These are phyloP conservation scores for Poicephalus gulielmi DNA, from an alignment of 2,113 vertebrate species.

Conservation along the genomic window DNA sequence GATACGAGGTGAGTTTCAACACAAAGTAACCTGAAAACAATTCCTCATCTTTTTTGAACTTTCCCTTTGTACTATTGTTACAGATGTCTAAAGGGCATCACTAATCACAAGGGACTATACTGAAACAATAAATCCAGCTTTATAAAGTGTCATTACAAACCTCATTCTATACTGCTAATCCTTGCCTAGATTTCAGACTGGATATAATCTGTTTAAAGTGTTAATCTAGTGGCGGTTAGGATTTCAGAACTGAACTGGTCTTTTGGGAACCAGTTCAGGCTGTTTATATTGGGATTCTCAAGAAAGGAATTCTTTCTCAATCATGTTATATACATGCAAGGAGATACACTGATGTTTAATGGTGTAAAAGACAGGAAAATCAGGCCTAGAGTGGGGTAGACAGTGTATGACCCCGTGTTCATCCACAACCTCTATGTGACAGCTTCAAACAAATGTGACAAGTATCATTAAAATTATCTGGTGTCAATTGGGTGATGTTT, in stretches of 20 bases:
- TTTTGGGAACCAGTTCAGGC: background rate
- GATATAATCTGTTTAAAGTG: background rate
- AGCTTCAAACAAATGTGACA: background rate
- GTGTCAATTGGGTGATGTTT: background rate
- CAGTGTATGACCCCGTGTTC: background rate
- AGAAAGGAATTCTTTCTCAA: background rate
- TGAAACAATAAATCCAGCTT: background rate
- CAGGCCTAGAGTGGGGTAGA: background rate
- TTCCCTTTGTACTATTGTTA: background rate
- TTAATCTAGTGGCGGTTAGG: background rate
- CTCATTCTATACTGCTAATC: background rate
- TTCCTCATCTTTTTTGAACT: conserved; percentile 1
- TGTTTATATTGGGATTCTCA: background rate
- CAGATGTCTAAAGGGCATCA: background rate
- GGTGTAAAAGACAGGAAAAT: background rate
- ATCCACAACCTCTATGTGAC: background rate
- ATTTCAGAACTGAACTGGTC: background rate
- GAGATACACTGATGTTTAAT: background rate
- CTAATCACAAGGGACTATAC: background rate
- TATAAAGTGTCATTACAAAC: background rate
- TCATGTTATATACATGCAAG: background rate
- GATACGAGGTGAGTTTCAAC: background rate
- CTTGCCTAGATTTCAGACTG: background rate
- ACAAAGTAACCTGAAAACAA: background rate
- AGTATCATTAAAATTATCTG: background rate